Base-by-base conservation (phyloP, 2,797 vertebrate species). In the Schizothorax lantsangensis region DNA sequence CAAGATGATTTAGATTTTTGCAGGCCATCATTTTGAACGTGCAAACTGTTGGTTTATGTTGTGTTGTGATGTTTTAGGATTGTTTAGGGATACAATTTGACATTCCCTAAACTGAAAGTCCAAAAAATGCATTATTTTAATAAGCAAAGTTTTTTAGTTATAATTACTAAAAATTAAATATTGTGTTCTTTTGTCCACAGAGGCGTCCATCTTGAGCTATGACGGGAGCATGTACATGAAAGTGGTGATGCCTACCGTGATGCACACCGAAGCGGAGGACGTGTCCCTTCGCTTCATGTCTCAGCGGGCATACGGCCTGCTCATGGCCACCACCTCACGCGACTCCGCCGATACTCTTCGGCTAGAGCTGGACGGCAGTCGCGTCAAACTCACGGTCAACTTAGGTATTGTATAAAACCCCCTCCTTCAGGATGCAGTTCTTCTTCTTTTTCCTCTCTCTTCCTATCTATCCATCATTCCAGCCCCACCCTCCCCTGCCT, bases 181-280 rank as follows among this genome's bases (percentile, higher is more conserved):
- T 83, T 89, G n/a, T 26, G 36, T 69, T 79, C 66, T 83, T 89
- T 11, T 21, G 17, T 80, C 36, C 30, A 57, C 96, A 99, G 98
- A 99, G 95, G 98, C 98, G 0, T 99, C 98, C 77, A 98, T 99
- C 93, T 91, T 99, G 90, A 99, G 98, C 91, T 99, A 99, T 0
- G 98, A 99, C 0, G 98, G 98, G 91, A 99, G 98, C 93, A 99
- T 99, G 98, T 98, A 98, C 88, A 99, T 99, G 98, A 99, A 99
- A 95, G 96, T 99, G 88, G 94, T 98, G 92, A 98, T 99, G 98
- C 98, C 98, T 0, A 97, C 93, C 84, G 96, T 99, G 38, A 99
- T 99, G 98, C 98, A 99, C 92, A 99, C 98, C 0, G 98, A 99
- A 92, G 98, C 98, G 0, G 98, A 99, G 92, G 98, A 99, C 0